A percentile compares a stretch with the other conserved stretches of the same genome.
Evolutionary conservation across 2,888 invertebrate genomes (phyloP).

Genomic region (Schrankia costaestrigalis): DNA sequence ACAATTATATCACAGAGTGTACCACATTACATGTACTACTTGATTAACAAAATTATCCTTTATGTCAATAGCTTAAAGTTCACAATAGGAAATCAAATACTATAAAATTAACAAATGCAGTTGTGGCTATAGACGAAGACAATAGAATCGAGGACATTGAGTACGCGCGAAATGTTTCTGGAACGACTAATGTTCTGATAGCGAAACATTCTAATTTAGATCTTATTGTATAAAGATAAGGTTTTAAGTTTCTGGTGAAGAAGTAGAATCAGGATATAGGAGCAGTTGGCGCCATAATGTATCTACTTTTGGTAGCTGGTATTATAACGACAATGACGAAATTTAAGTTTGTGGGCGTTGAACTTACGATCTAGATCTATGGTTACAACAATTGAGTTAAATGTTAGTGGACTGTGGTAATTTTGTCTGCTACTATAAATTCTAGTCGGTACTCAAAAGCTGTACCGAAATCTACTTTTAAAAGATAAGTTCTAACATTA

Average conservation of each 20-base stretch:
- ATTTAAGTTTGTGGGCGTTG: slow-evolving; percentile 45
- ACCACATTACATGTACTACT: slow-evolving; percentile 21
- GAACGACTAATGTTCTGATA: slow-evolving; percentile 28
- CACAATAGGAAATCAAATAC: slow-evolving; percentile 27
- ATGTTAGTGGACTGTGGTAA: slow-evolving; percentile 32
- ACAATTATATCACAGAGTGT: slow-evolving; percentile 54
- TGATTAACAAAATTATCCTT: slow-evolving; percentile 14
- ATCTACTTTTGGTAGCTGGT: slow-evolving; percentile 43
- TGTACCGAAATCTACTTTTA: too few relatives aligned
- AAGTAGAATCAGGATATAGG: slow-evolving; percentile 41
- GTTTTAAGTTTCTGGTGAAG: slow-evolving; percentile 21
- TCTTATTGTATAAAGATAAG: slow-evolving; percentile 19
- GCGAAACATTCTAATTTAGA: slow-evolving; percentile 14
- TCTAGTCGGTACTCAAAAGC: neutral
- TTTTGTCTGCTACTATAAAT: slow-evolving; percentile 30
- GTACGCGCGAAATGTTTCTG: slow-evolving; percentile 34
- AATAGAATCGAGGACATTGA: slow-evolving; percentile 56
- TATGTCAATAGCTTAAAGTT: slow-evolving; percentile 35
- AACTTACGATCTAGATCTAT: slow-evolving; percentile 41
- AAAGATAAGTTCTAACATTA: too few relatives aligned
- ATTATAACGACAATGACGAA: slow-evolving; percentile 41
- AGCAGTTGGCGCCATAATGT: slow-evolving; percentile 41
- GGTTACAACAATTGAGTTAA: slow-evolving; percentile 37
- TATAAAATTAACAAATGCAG: slow-evolving; percentile 13
- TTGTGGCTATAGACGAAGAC: slow-evolving; percentile 40